Evolutionary conservation across 2,797 vertebrate genomes (phyloP), one percentile per base, ranked within the genome.

Genomic region (Euthynnus affinis): DNA sequence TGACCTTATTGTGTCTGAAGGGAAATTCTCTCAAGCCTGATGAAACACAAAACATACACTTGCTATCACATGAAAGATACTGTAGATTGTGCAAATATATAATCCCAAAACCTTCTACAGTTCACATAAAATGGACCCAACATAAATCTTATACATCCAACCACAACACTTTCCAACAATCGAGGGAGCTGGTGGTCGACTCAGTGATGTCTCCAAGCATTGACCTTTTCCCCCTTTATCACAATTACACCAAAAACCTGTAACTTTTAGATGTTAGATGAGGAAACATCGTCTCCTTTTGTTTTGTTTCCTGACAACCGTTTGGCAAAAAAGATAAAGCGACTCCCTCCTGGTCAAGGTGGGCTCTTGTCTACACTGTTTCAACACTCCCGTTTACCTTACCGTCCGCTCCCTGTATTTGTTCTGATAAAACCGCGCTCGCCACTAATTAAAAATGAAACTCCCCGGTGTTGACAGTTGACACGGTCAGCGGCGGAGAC

Each of bases 391-490:
- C 17, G 58, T 85, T 85, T 82, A 80, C 80, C 40, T 60, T 71
- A 1, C 37, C 6, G 20, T 10, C 72, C 0, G 59, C 76, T 80
- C 59, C 42, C 51, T 17, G 44, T 89, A 61, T 89, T 91, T 89
- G 87, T 27, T 81, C 86, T 82, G 87, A 88, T 91, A 81, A 90
- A 84, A 71, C 64, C 9, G 40, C 42, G 76, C 79, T 73, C 23
- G 51, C 74, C 44, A 37, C 57, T 75, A 76, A 87, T 85, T 71
- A 85, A 87, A 88, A 86, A 69, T 32, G 46, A 0, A 58, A 73
- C 20, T 67, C 55, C 29, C 51, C 34, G 0, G 17, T 77, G 87
- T 78, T 85, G 77, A 85, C 75, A 20, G 79, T 53, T 14, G 57
- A 25, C 61, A 32, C 37, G 6, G 34, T 14, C 18, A 18, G 15